Evolutionary conservation across 1,140 invertebrate species (phyloP), one percentile per base, ranked within the genome.

Genomic region (Camponotus floridanus): DNA sequence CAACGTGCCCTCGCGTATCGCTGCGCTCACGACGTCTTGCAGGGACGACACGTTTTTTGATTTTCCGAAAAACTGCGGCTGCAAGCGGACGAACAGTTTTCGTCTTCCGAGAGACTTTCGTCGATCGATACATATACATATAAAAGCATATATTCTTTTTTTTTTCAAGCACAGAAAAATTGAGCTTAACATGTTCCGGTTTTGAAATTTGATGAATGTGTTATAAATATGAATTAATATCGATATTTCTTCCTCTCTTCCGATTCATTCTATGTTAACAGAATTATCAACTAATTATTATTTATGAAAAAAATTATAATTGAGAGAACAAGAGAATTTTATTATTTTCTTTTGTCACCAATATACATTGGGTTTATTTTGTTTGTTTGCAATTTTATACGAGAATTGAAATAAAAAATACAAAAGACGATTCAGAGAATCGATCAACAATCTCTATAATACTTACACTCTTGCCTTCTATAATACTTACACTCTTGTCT

Each of bases 1-100:
- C 61, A 92, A 90, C 15, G 94, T 93, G 31, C 93, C 94, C 65
- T 92, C 92, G 9, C 93, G 90, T n/a, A 92, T 71, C 57, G 92
- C 93, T 7, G 91, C 92, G n/a, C 86, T 90, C 0, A 84, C 83
- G n/a, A 93, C 93, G 13, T 93, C 93, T 68, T 93, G 89, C n/a
- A 93, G 93, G 3, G 85, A 90, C 61, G 92, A 91, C 39, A 92
- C 76, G 48, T 88, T 92, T 65, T 88, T 94, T 61, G 86, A 87
- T 74, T 92, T 94, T 48, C 15, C 76, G 64, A 7, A 42, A 3
- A 36, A 87, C 33, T 83, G 68, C 3, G 61, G 88, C 88, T 90
- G 76, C 13, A 88, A 61, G 18, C 26, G 57, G 21, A 76, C 39
- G 67, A 55, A 33, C 21, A 13, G 11, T 6, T 65, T 42, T 57